Evolutionary conservation across 2,113 vertebrate species (phyloP).

Genomic region (Psammodynastes pulverulentus): DNA sequence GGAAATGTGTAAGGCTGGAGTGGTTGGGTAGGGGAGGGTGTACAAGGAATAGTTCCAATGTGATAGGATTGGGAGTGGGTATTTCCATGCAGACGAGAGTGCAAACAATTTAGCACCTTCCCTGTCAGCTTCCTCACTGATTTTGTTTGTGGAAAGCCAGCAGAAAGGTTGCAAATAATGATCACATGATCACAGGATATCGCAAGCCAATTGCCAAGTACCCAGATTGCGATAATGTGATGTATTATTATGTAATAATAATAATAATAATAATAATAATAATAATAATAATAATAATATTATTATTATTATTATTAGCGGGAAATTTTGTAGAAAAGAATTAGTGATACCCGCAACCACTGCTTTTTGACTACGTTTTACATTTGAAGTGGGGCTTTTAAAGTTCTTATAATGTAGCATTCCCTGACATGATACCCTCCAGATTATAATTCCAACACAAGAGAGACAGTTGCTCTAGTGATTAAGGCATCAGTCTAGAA

Average conservation of each 20-base stretch:
- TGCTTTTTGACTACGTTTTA: not conserved
- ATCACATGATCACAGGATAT: not conserved
- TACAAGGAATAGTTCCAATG: not conserved
- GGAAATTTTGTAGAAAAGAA: not conserved
- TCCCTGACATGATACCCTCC: not conserved
- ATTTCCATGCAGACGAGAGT: too few relatives aligned
- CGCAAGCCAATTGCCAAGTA: not conserved
- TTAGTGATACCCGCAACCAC: not conserved
- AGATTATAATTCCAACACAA: too few relatives aligned
- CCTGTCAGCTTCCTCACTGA: not conserved
- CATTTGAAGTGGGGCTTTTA: not conserved
- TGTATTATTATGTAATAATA: too few relatives aligned
- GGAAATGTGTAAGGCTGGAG: too few relatives aligned
- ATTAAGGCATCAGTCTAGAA: too few relatives aligned
- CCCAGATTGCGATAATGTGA: not conserved
- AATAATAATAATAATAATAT: too few relatives aligned
- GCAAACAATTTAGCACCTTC: not conserved
- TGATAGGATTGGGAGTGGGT: not conserved
- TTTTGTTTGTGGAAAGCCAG: not conserved
- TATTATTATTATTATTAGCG: too few relatives aligned
- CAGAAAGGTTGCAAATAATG: not conserved
- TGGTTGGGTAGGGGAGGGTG: too few relatives aligned
- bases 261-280: too few relatives aligned
- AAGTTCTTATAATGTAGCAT: not conserved
- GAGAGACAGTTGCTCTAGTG: too few relatives aligned